These are phyloP conservation scores for Porites lobata DNA, from an alignment of 92 coral and sea anemone species.

Conservation along the genomic window DNA sequence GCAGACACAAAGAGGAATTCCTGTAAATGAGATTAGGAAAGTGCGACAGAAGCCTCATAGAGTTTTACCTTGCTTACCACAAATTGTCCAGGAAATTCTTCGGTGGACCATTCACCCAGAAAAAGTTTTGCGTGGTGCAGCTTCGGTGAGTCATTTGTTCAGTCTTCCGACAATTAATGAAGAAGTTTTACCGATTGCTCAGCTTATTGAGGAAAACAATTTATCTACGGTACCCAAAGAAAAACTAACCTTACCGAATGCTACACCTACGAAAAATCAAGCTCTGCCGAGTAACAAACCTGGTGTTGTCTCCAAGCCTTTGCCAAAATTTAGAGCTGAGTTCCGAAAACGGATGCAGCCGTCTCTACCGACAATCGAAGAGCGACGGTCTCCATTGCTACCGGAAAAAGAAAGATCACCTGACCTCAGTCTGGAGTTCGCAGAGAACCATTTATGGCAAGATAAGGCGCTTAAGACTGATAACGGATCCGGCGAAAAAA, in stretches of 20 bases:
- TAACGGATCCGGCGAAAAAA: neutral
- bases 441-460: neutral
- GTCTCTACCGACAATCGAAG: conserved; percentile 21
- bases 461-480: neutral
- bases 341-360: conserved; percentile 15
- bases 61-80: conserved; percentile 17
- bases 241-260: neutral
- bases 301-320: neutral
- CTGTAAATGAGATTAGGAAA: neutral
- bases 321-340: neutral
- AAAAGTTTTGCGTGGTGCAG: conserved; percentile 8
- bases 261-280: neutral
- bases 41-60: conserved; percentile 5
- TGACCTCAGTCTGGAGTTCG: neutral
- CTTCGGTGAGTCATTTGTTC: neutral
- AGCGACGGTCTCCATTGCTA: neutral
- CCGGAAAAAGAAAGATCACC: neutral
- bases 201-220: neutral
- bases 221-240: neutral
- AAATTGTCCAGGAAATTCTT: neutral
- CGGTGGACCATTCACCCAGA: conserved; percentile 3
- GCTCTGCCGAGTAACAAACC: conserved; percentile 21
- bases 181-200: neutral
- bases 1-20: neutral
- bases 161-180: conserved; percentile 3